Conservation (phyloP, 1,140 invertebrate genomes). For the Anadara kagoshimensis region DNA sequence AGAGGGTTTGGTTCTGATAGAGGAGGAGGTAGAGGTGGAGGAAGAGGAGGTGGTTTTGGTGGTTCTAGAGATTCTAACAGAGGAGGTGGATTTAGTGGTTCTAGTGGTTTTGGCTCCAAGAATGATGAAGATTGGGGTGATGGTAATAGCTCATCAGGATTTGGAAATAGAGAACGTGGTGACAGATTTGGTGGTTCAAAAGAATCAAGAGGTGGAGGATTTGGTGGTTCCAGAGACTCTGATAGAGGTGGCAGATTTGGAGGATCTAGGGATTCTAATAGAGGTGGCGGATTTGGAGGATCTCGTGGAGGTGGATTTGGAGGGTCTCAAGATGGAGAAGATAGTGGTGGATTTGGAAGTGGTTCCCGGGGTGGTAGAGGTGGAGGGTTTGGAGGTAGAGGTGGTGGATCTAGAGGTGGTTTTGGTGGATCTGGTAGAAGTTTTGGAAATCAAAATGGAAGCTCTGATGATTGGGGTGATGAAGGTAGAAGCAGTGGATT, state of each 20-base stretch:
- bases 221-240: conserved; percentile 6
- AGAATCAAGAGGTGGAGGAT: conserved; percentile 32
- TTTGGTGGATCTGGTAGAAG: neutral
- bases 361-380: conserved; percentile 24
- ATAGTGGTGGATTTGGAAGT: conserved; percentile 7
- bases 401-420: neutral
- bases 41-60: conserved; percentile 10
- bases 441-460: no score
- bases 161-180: neutral
- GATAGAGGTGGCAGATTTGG: conserved; percentile 5
- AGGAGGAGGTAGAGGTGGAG: conserved; percentile 11
- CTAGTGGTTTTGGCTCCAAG: neutral
- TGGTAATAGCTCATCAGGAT: conserved; percentile 1
- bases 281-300: neutral
- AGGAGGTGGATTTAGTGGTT: neutral
- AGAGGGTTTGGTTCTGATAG: conserved; percentile 1
- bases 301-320: neutral
- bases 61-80: neutral
- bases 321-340: no score
- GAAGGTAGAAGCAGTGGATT: conserved; percentile 8
- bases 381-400: neutral
- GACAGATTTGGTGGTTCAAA: conserved; percentile 16
- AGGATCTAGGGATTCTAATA: neutral
- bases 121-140: neutral
- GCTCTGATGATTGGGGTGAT: no score